Evolutionary conservation across 2,113 vertebrate species (phyloP).

Genomic region (Myxocyprinus asiaticus): DNA sequence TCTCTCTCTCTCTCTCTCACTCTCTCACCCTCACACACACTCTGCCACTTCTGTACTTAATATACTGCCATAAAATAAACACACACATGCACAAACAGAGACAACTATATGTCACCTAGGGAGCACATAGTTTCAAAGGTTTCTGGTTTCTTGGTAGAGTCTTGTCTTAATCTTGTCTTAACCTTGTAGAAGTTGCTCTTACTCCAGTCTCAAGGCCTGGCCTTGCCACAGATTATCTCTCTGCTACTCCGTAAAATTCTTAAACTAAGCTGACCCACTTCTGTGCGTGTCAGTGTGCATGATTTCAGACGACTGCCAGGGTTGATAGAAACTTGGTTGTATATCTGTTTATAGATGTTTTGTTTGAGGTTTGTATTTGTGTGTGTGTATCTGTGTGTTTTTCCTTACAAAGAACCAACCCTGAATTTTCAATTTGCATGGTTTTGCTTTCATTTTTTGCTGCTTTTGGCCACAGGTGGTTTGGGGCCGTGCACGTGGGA

Average conservation of each 20-base stretch:
- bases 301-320: not conserved
- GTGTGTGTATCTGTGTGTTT: not conserved
- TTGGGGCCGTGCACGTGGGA: conserved; percentile 61
- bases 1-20: not conserved
- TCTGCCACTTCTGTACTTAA: not conserved
- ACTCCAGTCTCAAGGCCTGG: conserved; percentile 1
- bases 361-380: too few relatives aligned
- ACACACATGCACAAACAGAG: not conserved
- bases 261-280: conserved; percentile 22
- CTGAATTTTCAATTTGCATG: not conserved
- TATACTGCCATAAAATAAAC: not conserved
- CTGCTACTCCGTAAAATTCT: not conserved
- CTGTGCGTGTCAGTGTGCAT: not conserved
- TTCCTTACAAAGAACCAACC: not conserved
- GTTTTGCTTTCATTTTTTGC: not conserved
- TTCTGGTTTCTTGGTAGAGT: too few relatives aligned
- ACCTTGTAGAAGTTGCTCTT: conserved; percentile 23
- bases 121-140: not conserved
- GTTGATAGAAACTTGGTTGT: too few relatives aligned
- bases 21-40: not conserved
- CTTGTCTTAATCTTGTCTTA: not conserved
- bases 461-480: not conserved
- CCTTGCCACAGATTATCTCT: conserved; percentile 8
- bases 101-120: conserved; percentile 1
- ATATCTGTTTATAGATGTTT: too few relatives aligned